Percentiles rank a stretch among this genome's conserved stretches.
Conservation (phyloP, 2,797 vertebrate genomes). For the Rhinoraja longicauda region DNA sequence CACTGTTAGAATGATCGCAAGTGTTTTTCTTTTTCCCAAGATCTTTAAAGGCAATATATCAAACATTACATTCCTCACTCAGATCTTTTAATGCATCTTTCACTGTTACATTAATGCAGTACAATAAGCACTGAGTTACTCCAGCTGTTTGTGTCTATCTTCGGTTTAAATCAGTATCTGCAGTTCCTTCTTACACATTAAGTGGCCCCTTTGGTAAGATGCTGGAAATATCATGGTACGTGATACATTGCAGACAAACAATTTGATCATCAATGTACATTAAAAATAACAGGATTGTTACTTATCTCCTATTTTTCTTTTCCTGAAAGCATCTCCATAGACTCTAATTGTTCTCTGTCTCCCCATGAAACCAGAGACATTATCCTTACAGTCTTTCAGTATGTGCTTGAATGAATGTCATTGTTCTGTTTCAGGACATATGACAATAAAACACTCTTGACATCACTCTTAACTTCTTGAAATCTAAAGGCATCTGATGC, state of each 20-base stretch:
- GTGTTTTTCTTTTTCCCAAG: background rate
- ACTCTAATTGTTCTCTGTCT: background rate
- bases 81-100: background rate
- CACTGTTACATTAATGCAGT: conserved; percentile 3
- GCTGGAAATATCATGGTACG: background rate
- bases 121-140: too few species aligned
- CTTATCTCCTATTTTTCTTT: background rate
- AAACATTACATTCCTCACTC: background rate
- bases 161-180: too few species aligned
- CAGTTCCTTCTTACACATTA: too few species aligned
- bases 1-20: background rate
- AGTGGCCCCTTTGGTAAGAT: background rate
- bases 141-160: too few species aligned
- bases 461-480: too few species aligned
- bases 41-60: conserved; percentile 6
- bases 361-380: background rate
- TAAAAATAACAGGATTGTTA: background rate
- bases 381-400: background rate
- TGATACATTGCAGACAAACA: background rate
- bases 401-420: too few species aligned
- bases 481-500: too few species aligned
- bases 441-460: too few species aligned
- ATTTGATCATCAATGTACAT: background rate
- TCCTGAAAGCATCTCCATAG: background rate
- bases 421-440: too few species aligned